Conservation (phyloP, 2,797 vertebrate species). For the Carcharodon carcharias region DNA sequence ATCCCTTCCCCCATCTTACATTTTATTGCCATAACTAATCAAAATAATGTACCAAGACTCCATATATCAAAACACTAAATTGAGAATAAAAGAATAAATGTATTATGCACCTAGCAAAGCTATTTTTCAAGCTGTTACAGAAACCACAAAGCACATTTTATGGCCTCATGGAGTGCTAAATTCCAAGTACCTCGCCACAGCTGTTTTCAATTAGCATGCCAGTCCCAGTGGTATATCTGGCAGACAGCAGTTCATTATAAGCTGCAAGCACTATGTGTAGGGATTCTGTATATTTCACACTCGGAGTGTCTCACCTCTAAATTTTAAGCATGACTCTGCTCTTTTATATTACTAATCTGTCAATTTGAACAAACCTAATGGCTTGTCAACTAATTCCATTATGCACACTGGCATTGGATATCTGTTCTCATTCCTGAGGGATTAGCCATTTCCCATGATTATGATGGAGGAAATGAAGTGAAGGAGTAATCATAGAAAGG, state of each 20-base stretch:
- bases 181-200: slow-evolving; percentile 48
- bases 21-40: slow-evolving; percentile 48
- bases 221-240: slow-evolving; percentile 55
- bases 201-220: slow-evolving; percentile 74
- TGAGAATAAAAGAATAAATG: slow-evolving; percentile 49
- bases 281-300: slow-evolving; percentile 40
- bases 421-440: not conserved
- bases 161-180: slow-evolving; percentile 46
- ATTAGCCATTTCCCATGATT: slow-evolving; percentile 34
- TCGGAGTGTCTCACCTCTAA: not conserved
- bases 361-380: slow-evolving; percentile 35
- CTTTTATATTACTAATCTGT: slow-evolving; percentile 38
- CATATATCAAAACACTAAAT: slow-evolving; percentile 49
- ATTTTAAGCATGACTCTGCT: not conserved
- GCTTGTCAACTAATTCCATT: slow-evolving; percentile 35
- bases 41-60: slow-evolving; percentile 45
- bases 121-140: slow-evolving; percentile 48
- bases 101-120: slow-evolving; percentile 49
- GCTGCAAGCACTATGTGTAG: slow-evolving; percentile 47
- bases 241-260: slow-evolving; percentile 55
- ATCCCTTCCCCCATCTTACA: slow-evolving; percentile 44
- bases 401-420: slow-evolving; percentile 17
- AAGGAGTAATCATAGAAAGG: not conserved
- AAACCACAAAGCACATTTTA: slow-evolving; percentile 45
- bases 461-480: not conserved